phyloP scores from a whole-genome alignment of 2,797 vertebrate genomes.

The Halcyon leucocephala region DNA sequence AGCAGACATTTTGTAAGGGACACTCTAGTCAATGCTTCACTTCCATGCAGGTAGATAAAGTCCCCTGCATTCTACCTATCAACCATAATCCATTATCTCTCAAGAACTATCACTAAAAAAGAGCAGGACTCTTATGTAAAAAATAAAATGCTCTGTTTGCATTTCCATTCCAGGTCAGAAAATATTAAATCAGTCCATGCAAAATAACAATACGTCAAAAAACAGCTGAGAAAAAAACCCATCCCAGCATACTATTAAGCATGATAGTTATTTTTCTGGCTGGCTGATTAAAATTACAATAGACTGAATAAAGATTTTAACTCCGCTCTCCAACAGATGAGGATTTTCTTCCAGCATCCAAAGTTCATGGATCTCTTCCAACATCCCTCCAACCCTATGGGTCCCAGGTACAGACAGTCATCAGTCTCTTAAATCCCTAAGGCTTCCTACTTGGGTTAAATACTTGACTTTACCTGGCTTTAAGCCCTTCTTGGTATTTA shows the following conservation, averaged over 20 bases:
- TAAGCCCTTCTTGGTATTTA: background rate
- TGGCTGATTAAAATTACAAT: background rate
- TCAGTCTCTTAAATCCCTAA: background rate
- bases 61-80: background rate
- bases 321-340: background rate
- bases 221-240: background rate
- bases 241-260: background rate
- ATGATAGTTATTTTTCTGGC: background rate
- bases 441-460: background rate
- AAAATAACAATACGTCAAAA: background rate
- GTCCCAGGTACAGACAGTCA: background rate
- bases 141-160: background rate
- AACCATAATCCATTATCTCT: background rate
- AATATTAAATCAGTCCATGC: background rate
- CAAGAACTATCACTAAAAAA: background rate
- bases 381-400: background rate
- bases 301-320: background rate
- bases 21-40: background rate
- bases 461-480: background rate
- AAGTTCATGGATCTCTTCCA: background rate
- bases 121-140: background rate
- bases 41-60: background rate
- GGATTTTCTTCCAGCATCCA: background rate
- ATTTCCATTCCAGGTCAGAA: background rate
- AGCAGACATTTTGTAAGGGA: background rate